These are phyloP conservation scores for Coracopsis vasa DNA, from an alignment of 2,113 vertebrate genomes.

Conservation along the genomic window DNA sequence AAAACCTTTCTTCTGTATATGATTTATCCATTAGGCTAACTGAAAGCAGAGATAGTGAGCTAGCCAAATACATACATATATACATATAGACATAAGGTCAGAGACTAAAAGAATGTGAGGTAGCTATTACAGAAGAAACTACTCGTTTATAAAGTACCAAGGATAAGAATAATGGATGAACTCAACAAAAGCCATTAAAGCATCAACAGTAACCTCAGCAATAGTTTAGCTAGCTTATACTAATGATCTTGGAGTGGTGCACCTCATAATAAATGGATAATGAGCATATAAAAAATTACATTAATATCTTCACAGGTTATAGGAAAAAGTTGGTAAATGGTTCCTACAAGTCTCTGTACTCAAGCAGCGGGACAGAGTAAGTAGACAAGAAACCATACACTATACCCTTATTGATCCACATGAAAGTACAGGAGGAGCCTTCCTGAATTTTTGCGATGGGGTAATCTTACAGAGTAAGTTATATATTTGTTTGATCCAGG, in stretches of 20 bases:
- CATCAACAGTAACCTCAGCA: neutral
- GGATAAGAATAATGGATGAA: conserved; percentile 25
- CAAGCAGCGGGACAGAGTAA: neutral
- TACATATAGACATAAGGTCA: neutral
- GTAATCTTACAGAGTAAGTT: neutral
- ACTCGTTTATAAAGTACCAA: neutral
- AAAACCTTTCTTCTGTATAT: neutral
- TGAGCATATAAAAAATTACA: neutral
- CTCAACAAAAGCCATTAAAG: conserved; percentile 50
- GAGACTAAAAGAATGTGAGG: neutral
- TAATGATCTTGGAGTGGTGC: neutral
- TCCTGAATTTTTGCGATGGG: neutral
- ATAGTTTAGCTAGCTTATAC: neutral
- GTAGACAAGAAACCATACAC: neutral
- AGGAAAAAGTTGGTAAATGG: conserved; percentile 22
- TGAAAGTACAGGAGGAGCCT: neutral
- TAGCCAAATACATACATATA: neutral
- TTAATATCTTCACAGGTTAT: conserved; percentile 19
- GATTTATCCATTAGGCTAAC: conserved; percentile 8
- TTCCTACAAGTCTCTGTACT: conserved; percentile 3
- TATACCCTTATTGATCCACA: neutral
- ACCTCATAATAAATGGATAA: conserved; percentile 43
- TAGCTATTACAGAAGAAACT: neutral
- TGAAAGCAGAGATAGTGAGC: neutral
- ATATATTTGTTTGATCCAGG: neutral